Base-by-base conservation (phyloP, 1,140 invertebrate species). In the Delia radicum region DNA sequence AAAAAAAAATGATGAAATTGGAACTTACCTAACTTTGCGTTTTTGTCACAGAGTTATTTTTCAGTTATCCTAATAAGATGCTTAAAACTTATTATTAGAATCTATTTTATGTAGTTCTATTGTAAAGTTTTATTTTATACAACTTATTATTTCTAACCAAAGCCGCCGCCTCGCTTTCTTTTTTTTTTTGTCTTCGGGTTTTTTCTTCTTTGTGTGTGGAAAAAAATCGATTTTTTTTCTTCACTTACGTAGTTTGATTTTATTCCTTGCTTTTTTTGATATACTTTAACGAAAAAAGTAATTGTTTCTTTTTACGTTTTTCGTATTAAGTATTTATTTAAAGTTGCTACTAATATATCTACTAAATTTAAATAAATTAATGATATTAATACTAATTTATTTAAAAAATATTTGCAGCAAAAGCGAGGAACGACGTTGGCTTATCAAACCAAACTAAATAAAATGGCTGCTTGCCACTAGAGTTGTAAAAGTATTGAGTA, bases 401-500 rank as follows among this genome's bases (percentile, higher is more conserved):
- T 69, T 37, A 33, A 69, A 69, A 69, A 69, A 33, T 33, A 69
- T 69, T 69, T 69, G 65, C 31, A 69, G 65, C 65, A 69, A 69
- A n/a, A 69, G 65, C 65, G 65, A 69, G 65, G 65, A 69, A 69
- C 65, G 65, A 69, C 65, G 65, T 69, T 69, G 65, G 65, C 65
- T 69, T 69, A 18, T 67, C 15, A 67, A 31, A 69, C 65, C 29
- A 69, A 69, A 69, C 48, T 55, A 21, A 55, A 55, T 55, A 55
- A 55, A 55, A 55, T 55, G 48, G 48, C 48, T 55, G 48, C 15
- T 55, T 55, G 8, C n/a, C 48, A 21, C 33, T 33, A 33, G 13
- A 33, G 33, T 33, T 33, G 33, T 33, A 33, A 33, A 33, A 33
- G 7, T 12, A 33, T 0, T 2, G 33, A 33, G 33, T 33, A 33